Evolutionary conservation across 1,140 invertebrate species (phyloP).

Genomic region (Trachymyrmex septentrionalis): DNA sequence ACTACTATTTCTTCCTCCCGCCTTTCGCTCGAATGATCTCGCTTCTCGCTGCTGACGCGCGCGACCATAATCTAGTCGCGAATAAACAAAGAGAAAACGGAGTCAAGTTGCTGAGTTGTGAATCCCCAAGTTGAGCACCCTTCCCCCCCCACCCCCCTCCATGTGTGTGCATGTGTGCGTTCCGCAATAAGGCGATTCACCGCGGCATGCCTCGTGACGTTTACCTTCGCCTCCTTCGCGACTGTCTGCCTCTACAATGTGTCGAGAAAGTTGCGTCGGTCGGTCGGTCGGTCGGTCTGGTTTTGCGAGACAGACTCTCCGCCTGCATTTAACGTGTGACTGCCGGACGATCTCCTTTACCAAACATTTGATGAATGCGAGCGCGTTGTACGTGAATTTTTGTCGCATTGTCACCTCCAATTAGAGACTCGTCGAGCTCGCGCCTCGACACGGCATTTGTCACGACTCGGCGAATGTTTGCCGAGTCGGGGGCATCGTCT

Average conservation of each 20-base stretch:
- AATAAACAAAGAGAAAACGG: background rate
- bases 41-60: background rate
- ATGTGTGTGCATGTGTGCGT: conserved; percentile 23
- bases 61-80: background rate
- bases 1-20: background rate
- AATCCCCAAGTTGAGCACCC: conserved; percentile 49
- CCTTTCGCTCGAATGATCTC: background rate
- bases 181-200: conserved; percentile 56
- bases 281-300: conserved; percentile 41
- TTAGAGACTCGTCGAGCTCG: conserved; percentile 14
- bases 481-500: conserved; percentile 31
- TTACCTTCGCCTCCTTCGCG: conserved; percentile 64
- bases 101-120: background rate
- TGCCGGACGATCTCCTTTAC: conserved; percentile 4
- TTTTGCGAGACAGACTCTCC: conserved; percentile 15
- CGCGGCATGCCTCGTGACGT: conserved; percentile 58
- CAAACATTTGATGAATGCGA: conserved; percentile 36
- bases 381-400: conserved; percentile 5
- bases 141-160: too few species aligned
- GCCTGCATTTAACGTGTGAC: background rate
- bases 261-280: conserved; percentile 61
- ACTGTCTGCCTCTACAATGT: conserved; percentile 60
- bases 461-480: conserved; percentile 29
- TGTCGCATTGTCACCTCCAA: conserved; percentile 38
- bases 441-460: conserved; percentile 28